phyloP scores from a whole-genome alignment of 2,797 vertebrate genomes.

The Sebastes alutus region DNA sequence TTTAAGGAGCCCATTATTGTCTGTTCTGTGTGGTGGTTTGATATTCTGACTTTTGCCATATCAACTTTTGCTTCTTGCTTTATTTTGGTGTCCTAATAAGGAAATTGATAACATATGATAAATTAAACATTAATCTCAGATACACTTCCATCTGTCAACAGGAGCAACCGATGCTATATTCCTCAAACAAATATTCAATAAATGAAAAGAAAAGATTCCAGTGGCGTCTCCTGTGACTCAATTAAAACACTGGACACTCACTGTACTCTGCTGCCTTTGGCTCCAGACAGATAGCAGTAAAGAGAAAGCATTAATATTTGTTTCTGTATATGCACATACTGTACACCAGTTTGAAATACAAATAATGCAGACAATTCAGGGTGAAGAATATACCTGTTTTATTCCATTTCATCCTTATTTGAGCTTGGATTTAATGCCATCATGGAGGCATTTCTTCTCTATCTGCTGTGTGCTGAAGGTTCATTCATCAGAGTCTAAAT shows the following conservation, averaged over 20 bases:
- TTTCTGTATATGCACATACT: background rate
- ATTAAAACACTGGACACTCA: slow-evolving; percentile 29
- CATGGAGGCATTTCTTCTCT: background rate
- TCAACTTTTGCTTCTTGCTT: background rate
- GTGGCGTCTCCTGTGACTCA: slow-evolving; percentile 19
- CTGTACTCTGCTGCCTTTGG: slow-evolving; percentile 1
- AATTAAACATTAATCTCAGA: background rate
- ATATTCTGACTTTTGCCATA: background rate
- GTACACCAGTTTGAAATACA: slow-evolving; percentile 9
- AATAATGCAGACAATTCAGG: background rate
- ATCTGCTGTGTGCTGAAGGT: background rate
- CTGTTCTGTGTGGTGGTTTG: background rate
- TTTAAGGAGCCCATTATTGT: background rate
- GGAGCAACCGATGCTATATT: background rate
- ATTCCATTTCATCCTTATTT: slow-evolving; percentile 2
- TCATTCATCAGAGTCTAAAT: background rate
- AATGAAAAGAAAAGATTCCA: background rate
- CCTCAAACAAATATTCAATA: background rate
- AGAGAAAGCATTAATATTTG: slow-evolving; percentile 48
- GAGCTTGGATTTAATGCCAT: background rate
- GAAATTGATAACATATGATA: background rate
- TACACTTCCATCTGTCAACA: background rate
- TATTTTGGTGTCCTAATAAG: background rate
- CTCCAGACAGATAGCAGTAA: slow-evolving; percentile 23
- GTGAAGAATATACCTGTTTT: background rate